These are phyloP conservation scores for Clarias platycephalus DNA, from an alignment of 2,797 vertebrate species.

Conservation along the genomic window DNA sequence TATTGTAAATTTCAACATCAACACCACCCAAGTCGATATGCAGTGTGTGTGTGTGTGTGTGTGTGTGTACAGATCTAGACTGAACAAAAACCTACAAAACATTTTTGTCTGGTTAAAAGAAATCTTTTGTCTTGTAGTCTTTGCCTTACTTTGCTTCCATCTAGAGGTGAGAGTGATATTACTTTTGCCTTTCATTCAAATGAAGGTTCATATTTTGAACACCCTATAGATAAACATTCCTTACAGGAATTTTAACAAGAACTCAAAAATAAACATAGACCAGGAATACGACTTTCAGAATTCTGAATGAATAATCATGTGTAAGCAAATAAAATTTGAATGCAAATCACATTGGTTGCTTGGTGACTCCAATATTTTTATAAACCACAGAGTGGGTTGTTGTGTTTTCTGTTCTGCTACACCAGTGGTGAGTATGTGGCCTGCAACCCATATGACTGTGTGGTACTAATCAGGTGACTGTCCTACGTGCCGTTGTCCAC, in stretches of 20 bases:
- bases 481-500: neutral
- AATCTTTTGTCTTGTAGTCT: neutral
- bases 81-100: neutral
- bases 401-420: neutral
- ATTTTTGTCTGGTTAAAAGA: too few relatives aligned
- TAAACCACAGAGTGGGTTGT: neutral
- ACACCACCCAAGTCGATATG: neutral
- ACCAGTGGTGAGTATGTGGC: neutral
- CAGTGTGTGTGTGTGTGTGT: too few relatives aligned
- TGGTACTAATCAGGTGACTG: neutral
- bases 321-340: neutral
- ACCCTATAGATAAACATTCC: neutral
- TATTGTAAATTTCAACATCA: neutral
- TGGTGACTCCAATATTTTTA: conserved; percentile 1
- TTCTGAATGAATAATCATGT: neutral
- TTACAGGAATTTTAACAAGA: neutral
- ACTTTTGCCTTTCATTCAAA: neutral
- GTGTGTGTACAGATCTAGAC: neutral
- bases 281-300: neutral
- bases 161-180: conserved; percentile 39
- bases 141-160: conserved; percentile 36
- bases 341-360: conserved; percentile 20
- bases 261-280: neutral
- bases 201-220: neutral
- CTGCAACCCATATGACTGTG: neutral